Conservation (phyloP, 2,113 vertebrate genomes). For the Centropristis striata region DNA sequence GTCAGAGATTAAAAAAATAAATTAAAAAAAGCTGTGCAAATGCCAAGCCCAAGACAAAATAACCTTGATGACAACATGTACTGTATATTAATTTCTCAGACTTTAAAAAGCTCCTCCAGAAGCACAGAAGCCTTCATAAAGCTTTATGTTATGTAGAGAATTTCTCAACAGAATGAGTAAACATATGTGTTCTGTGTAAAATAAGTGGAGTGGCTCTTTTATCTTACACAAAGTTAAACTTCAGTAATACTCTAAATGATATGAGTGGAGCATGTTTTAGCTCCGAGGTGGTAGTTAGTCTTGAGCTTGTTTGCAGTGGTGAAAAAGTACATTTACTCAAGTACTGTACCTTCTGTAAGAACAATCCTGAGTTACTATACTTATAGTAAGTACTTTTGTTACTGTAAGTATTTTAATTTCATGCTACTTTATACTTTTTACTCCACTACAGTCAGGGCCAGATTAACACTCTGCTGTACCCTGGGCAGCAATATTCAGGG, state of each 20-base stretch:
- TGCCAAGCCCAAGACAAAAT: slow-evolving; percentile 8
- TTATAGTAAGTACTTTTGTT: neutral
- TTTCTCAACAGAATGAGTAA: too few species aligned
- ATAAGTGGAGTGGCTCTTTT: neutral
- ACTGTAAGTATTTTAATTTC: neutral
- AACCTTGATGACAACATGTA: slow-evolving; percentile 12
- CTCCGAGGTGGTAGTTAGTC: neutral
- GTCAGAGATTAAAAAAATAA: too few species aligned
- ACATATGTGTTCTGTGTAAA: neutral
- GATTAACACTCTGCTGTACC: too few species aligned
- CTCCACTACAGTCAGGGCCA: too few species aligned
- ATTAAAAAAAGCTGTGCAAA: too few species aligned
- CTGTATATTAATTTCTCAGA: slow-evolving; percentile 2
- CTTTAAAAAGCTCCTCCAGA: neutral
- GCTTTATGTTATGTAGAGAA: neutral
- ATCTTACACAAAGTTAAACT: too few species aligned
- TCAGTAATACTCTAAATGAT: neutral
- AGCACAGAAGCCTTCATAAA: too few species aligned
- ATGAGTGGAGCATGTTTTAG: neutral
- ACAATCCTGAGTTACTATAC: too few species aligned
- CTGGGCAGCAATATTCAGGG: too few species aligned
- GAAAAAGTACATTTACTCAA: neutral
- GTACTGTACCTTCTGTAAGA: neutral
- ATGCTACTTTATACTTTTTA: too few species aligned
- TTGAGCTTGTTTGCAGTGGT: neutral